These are phyloP conservation scores for Nesidiocoris tenuis DNA, from an alignment of 2,888 invertebrate genomes.

Conservation along the genomic window DNA sequence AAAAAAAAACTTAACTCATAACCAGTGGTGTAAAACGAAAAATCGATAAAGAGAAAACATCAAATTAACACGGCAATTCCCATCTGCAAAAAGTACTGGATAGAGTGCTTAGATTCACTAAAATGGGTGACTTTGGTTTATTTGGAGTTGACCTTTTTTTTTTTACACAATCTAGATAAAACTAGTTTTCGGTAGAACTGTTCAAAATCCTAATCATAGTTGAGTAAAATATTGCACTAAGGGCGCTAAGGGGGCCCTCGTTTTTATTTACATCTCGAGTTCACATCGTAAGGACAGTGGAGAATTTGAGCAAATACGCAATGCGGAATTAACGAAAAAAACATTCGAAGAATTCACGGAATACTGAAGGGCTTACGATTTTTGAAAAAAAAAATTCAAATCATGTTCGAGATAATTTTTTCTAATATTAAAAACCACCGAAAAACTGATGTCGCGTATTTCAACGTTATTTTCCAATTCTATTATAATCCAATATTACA, in stretches of 20 bases:
- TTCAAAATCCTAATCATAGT: conserved; percentile 15
- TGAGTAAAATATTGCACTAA: conserved; percentile 40
- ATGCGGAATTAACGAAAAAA: background rate
- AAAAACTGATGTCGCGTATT: background rate
- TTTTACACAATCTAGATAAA: conserved; percentile 16
- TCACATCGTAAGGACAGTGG: background rate
- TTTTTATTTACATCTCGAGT: background rate
- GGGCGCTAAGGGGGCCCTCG: background rate
- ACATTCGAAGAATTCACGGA: too few species aligned
- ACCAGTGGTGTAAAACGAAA: too few species aligned
- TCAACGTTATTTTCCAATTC: background rate
- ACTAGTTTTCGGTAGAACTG: conserved; percentile 30
- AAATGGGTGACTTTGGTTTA: conserved; percentile 27
- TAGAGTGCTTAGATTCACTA: background rate
- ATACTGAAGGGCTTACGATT: background rate
- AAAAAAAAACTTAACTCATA: too few species aligned
- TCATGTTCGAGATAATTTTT: too few species aligned
- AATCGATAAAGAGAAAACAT: too few species aligned
- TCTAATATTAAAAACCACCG: background rate
- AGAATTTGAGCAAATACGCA: background rate
- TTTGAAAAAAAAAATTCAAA: too few species aligned
- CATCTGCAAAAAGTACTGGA: too few species aligned
- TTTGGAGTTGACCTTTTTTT: conserved; percentile 8
- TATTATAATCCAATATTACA: background rate
- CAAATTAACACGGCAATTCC: too few species aligned